Base-by-base conservation (phyloP, 2,113 vertebrate genomes). In the Platysteira castanea region DNA sequence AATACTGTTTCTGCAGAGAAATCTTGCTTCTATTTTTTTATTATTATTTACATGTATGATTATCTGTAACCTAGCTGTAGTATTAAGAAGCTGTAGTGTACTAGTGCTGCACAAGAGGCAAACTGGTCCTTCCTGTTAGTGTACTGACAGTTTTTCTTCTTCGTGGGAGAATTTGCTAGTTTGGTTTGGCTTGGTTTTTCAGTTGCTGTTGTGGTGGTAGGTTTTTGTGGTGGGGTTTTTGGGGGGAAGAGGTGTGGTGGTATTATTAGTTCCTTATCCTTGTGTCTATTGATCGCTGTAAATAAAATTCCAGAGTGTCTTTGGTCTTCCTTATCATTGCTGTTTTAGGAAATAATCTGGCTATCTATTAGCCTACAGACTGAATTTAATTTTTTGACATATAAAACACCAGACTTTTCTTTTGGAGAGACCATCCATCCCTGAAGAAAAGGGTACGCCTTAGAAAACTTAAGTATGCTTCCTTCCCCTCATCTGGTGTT, bases 201-300 rank as follows among this genome's bases (percentile, higher is more conserved):
- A 30, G 21, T 63, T 47, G 28, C 44, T 21, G 5, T 61, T 65
- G 24, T 44, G 33, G 6, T 44, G 26, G 15, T 85, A 18, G 11
- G 1, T 11, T 31, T 47, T 81, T 50, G 33, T 53, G 37, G 18
- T 60, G n/a, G 15, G 5, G 0, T 6, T 79, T 47, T 60, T 41
- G 3, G 1, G 0, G 6, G 6, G 6, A 6, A 15, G 27, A 26
- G 9, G 7, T 39, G 28, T 70, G 22, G 5, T 60, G 16, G 41
- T 49, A 23, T 75, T 54, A 16, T 6, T 44, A 70, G 35, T 75
- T 93, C 23, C 23, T 80, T 92, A 23, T 13, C 23, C 9, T 80
- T 69, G 2, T 67, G 26, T 78, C 7, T 24, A 3, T 41, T 87
- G 60, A 28, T 67, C 52, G 27, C 47, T 68, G 30, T 52, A 85